Percentiles rank a stretch among this genome's conserved stretches.
These are phyloP conservation scores for Notarius lentiginosus DNA, from an alignment of 2,113 vertebrate genomes.

Conservation along the genomic window DNA sequence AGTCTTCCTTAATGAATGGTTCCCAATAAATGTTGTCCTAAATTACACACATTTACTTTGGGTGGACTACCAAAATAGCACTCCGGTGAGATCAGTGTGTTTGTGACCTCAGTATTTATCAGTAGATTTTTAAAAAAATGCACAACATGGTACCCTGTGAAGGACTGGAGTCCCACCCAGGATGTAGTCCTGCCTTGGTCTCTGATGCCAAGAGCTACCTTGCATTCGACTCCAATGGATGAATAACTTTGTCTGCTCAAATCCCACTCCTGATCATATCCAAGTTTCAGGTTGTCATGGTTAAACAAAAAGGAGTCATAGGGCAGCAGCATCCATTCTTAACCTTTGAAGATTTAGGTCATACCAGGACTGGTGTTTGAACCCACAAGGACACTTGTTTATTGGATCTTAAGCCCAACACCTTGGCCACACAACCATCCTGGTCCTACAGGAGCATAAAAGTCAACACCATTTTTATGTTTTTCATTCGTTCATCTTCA, in stretches of 20 bases:
- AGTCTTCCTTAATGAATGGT: slow-evolving; percentile 7
- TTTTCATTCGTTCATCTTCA: too few relatives aligned
- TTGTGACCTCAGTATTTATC: background rate
- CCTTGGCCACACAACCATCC: too few relatives aligned
- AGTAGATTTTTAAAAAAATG: background rate
- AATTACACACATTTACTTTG: background rate
- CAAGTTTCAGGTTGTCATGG: background rate
- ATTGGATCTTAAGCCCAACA: too few relatives aligned
- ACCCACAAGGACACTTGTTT: too few relatives aligned
- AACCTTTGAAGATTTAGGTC: too few relatives aligned
- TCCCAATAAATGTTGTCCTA: slow-evolving; percentile 6
- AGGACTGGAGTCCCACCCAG: background rate
- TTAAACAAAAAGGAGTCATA: background rate
- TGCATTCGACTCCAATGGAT: background rate
- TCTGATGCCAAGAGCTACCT: background rate
- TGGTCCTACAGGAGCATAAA: rapidly evolving
- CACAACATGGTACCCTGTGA: background rate
- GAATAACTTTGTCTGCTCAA: background rate
- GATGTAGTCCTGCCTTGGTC: too few relatives aligned
- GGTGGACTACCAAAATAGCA: background rate
- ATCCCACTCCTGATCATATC: background rate
- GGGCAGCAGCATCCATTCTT: background rate
- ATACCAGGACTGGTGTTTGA: too few relatives aligned
- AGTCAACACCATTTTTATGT: too few relatives aligned
- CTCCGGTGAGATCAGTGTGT: background rate